Percentiles rank a stretch among this genome's conserved stretches.
Conservation (phyloP, 2,113 vertebrate genomes). For the Chloropsis hardwickii region DNA sequence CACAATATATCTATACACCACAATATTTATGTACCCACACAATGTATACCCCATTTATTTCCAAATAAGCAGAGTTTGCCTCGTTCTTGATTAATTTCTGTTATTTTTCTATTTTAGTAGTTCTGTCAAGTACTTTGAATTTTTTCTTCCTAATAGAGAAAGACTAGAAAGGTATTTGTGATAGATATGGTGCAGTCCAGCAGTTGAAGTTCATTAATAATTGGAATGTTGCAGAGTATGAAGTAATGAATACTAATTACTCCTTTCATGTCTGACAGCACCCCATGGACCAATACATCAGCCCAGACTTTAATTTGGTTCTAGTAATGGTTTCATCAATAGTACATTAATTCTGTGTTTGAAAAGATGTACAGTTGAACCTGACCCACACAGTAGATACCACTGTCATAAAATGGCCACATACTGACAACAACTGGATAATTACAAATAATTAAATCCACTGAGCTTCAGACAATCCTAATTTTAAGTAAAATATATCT, state of each 20-base stretch:
- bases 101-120: slow-evolving; percentile 19
- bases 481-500: slow-evolving; percentile 94
- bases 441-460: slow-evolving; percentile 97
- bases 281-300: slow-evolving; percentile 97
- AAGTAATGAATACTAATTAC: slow-evolving; percentile 99
- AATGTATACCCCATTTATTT: background rate
- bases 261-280: slow-evolving; percentile 97
- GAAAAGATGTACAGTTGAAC: slow-evolving; percentile 98
- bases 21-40: too few species aligned
- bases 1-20: too few species aligned
- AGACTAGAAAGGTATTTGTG: slow-evolving; percentile 81
- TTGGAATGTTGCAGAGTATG: slow-evolving; percentile 98
- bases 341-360: slow-evolving; percentile 98
- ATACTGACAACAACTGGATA: slow-evolving; percentile 85
- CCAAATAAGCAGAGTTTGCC: background rate
- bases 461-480: slow-evolving; percentile 87
- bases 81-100: background rate
- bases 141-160: slow-evolving; percentile 85
- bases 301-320: slow-evolving; percentile 98
- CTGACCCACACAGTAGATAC: slow-evolving; percentile 84
- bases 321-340: slow-evolving; percentile 99
- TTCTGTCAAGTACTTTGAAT: slow-evolving; percentile 9
- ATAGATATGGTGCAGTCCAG: slow-evolving; percentile 90
- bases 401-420: slow-evolving; percentile 84
- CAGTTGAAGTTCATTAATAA: slow-evolving; percentile 99